Evolutionary conservation across 2,888 invertebrate species (phyloP).

Genomic region (Onchidella celtica): DNA sequence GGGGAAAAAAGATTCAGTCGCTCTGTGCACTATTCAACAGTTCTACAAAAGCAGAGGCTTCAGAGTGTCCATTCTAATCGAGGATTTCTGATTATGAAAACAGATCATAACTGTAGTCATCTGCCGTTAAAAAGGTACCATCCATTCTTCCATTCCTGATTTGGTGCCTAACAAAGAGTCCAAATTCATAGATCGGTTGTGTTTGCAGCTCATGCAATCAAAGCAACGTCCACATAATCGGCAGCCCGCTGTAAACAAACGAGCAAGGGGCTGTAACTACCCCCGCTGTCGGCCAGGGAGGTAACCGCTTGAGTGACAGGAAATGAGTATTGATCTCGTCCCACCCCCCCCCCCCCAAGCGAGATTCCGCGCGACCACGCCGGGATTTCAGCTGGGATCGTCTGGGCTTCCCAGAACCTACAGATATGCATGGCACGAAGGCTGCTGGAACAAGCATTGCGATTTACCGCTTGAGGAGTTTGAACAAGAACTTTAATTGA

Average conservation of each 20-base stretch:
- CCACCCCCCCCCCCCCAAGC: not conserved
- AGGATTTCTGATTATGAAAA: no score
- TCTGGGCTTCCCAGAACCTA: slow-evolving; percentile 4
- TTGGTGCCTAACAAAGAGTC: no score
- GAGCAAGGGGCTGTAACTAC: not conserved
- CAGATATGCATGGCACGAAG: slow-evolving; percentile 1
- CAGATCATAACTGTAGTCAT: no score
- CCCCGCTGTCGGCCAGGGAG: slow-evolving; percentile 4
- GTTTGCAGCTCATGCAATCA: no score
- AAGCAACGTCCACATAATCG: not conserved
- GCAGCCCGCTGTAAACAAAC: slow-evolving; percentile 17
- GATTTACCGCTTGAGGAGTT: slow-evolving; percentile 18
- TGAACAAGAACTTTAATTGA: slow-evolving; percentile 18
- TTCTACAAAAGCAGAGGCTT: no score
- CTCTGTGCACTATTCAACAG: no score
- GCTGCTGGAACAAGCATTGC: not conserved
- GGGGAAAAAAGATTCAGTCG: no score
- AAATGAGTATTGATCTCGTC: slow-evolving; percentile 43
- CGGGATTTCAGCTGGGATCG: slow-evolving; percentile 13
- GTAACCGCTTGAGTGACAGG: slow-evolving; percentile 44
- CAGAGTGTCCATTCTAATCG: no score
- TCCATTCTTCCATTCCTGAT: no score
- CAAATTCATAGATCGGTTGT: no score
- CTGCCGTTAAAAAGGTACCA: no score
- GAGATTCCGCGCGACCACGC: slow-evolving; percentile 11